Evolutionary conservation across 2,888 invertebrate species (phyloP).

Genomic region (Mimas tiliae): DNA sequence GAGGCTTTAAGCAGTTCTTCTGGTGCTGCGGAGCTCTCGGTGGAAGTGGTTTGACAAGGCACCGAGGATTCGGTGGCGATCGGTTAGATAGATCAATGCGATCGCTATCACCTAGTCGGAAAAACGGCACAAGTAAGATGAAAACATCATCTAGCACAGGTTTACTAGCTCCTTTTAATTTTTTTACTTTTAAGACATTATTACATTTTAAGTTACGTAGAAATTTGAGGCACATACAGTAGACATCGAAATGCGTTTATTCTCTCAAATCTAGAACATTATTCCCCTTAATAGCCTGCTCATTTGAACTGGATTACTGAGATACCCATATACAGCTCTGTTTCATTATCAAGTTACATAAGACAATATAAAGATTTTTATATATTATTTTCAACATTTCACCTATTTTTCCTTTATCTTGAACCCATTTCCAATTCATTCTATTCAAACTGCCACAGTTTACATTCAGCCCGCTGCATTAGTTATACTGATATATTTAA

Average conservation of each 20-base stretch:
- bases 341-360: neutral
- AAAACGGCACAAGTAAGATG: constrained; percentile 78
- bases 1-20: constrained; percentile 97
- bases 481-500: neutral
- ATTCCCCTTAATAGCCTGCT: neutral
- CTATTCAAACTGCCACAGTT: constrained; percentile 19
- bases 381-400: constrained; percentile 4
- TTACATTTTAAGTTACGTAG: constrained; percentile 34
- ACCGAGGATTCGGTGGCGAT: constrained; percentile 90
- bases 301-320: neutral
- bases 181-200: constrained; percentile 22
- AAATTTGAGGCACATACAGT: constrained; percentile 30
- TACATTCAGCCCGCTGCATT: neutral
- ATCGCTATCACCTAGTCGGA: constrained; percentile 85
- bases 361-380: neutral
- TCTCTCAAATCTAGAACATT: neutral
- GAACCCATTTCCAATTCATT: constrained; percentile 14
- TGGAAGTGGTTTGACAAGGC: constrained; percentile 87
- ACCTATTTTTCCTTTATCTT: neutral
- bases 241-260: constrained; percentile 11
- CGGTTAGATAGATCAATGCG: constrained; percentile 92
- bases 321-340: neutral
- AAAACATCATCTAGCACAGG: constrained; percentile 17
- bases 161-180: neutral
- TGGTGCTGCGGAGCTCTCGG: constrained; percentile 92